Conservation (phyloP, 1,140 invertebrate species). For the Tetragonula clypearis region DNA sequence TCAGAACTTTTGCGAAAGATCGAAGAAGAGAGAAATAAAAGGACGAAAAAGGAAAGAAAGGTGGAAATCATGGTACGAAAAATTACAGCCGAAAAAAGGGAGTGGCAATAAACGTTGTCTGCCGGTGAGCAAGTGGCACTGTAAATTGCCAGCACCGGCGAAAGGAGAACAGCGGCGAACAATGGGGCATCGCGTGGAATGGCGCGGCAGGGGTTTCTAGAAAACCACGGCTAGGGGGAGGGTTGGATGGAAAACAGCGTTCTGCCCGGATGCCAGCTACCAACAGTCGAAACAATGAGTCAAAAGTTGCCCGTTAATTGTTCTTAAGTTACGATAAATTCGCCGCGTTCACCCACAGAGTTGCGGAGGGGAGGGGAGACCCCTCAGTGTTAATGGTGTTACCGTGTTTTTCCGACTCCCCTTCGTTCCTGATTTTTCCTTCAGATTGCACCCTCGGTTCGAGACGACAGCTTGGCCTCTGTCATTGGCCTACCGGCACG, state of each 20-base stretch:
- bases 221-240: neutral
- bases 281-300: constrained; percentile 61
- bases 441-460: neutral
- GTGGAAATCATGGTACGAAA: no score
- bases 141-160: constrained; percentile 22
- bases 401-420: constrained; percentile 58
- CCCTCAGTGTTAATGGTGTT: constrained; percentile 63
- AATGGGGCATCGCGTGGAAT: constrained; percentile 19
- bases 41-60: neutral
- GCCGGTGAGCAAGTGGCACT: neutral
- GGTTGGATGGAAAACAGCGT: neutral
- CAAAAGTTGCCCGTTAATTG: constrained; percentile 70
- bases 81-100: neutral
- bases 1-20: no score
- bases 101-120: constrained; percentile 4
- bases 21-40: no score
- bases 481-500: constrained; percentile 21
- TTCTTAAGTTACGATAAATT: constrained; percentile 70
- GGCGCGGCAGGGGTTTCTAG: neutral
- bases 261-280: constrained; percentile 53
- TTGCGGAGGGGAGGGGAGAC: no score
- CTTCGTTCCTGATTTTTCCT: constrained; percentile 22
- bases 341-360: constrained; percentile 53
- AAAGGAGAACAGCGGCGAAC: constrained; percentile 31
- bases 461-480: constrained; percentile 40